Base-by-base conservation (phyloP, 92 coral and sea anemone species). In the Chrysogorgia sp. region DNA sequence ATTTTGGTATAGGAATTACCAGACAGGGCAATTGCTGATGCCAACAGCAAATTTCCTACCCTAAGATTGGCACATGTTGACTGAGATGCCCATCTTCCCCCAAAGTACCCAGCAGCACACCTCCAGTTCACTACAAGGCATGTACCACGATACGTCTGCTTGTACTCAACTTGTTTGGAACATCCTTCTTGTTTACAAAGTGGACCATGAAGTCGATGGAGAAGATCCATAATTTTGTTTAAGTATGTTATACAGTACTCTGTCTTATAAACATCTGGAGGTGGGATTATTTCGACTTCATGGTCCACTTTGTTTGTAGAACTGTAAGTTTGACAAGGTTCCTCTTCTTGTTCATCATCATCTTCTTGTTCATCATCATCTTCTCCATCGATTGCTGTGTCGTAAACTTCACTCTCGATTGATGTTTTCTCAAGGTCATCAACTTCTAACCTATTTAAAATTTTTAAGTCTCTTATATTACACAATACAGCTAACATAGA, bases 1-100 rank as follows among this genome's bases (percentile, higher is more conserved):
- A 80, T 71, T 80, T 80, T 80, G n/a, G 78, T 80, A 14, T 12
- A 80, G 10, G 84, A 80, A 37, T 80, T 80, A 19, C 84, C 84
- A 64, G 84, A 80, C 57, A 80, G 65, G 49, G 71, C 49, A 34
- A 64, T 64, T n/a, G 71, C 49, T 43, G 84, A 55, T 1, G 80
- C 69, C 48, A 72, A 55, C 63, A 72, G 47, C 7, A 72, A 58
- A 60, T 76, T 76, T 34, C 81, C 81, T 25, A 71, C 70, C 22
- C 47, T 47, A 2, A 59, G 24, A 23, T 50, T 50, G 50, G 66
- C 71, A 59, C 81, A 76, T 21, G 81, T 58, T 14, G 81, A 70
- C 24, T 76, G 81, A 24, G 81, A 76, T 43, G 81, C 81, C 81
- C 81, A 76, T 50, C 81, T 58, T 6, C 81, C 81, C 0, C 81